Evolutionary conservation across 1,140 invertebrate genomes (phyloP).

Genomic region (Philotrypesis tridentata): DNA sequence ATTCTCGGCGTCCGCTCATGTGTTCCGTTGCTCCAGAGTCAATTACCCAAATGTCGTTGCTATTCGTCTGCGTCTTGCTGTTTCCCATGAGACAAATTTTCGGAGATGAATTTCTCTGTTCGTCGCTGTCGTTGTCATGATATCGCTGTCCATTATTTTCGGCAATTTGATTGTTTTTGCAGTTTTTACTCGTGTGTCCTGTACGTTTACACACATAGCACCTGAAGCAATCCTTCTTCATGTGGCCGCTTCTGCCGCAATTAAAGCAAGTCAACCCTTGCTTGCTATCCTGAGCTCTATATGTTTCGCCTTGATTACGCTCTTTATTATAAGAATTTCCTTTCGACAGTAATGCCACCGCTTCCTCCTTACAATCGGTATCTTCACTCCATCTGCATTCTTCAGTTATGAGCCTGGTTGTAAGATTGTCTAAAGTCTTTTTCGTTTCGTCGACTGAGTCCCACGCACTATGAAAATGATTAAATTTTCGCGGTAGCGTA

Average conservation of each 20-base stretch:
- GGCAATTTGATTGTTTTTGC: slow-evolving; percentile 4
- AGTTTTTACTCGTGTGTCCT: slow-evolving; percentile 14
- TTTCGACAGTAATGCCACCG: background rate
- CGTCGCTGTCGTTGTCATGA: too few relatives aligned
- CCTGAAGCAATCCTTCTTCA: background rate
- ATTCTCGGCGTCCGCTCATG: slow-evolving; percentile 7
- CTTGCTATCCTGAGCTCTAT: background rate
- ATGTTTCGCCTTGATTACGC: background rate
- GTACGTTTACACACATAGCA: background rate
- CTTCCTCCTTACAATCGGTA: background rate
- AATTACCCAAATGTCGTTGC: slow-evolving; percentile 21
- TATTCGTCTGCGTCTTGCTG: background rate
- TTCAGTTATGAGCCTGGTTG: background rate
- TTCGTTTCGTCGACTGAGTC: slow-evolving; percentile 52
- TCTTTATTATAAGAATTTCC: background rate
- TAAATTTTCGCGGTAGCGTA: slow-evolving; percentile 56
- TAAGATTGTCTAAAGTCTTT: slow-evolving; percentile 25
- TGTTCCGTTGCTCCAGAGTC: slow-evolving; percentile 28
- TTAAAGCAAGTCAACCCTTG: background rate
- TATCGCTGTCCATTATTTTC: too few relatives aligned
- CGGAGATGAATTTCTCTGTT: too few relatives aligned
- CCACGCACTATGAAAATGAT: slow-evolving; percentile 59
- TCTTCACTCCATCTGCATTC: background rate
- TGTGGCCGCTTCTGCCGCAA: slow-evolving; percentile 1
- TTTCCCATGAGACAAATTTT: too few relatives aligned